Evolutionary conservation across 2,113 vertebrate genomes (phyloP).

Genomic region (Hemichromis elongatus): DNA sequence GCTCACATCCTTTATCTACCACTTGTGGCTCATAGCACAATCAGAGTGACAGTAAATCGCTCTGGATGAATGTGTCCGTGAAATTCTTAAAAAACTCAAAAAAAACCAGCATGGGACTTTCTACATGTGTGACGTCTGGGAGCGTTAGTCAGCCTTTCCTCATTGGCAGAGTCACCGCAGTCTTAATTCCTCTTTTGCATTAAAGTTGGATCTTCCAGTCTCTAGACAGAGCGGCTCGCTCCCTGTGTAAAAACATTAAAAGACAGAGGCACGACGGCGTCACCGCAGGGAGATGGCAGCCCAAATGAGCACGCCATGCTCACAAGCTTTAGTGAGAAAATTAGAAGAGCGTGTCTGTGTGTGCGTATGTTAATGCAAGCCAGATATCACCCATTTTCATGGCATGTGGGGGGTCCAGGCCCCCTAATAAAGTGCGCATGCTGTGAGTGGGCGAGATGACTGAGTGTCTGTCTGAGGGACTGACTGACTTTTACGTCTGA

Average conservation of each 20-base stretch:
- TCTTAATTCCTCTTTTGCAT: slow-evolving; percentile 57
- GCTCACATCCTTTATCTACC: neutral
- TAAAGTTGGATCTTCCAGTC: slow-evolving; percentile 57
- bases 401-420: slow-evolving; percentile 61
- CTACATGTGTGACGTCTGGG: slow-evolving; percentile 50
- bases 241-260: slow-evolving; percentile 70
- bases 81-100: slow-evolving; percentile 2
- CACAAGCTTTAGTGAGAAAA: slow-evolving; percentile 58
- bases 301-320: slow-evolving; percentile 48
- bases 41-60: neutral
- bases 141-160: slow-evolving; percentile 64
- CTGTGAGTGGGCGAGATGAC: slow-evolving; percentile 35
- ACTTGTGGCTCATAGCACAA: neutral
- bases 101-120: slow-evolving; percentile 36
- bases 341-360: slow-evolving; percentile 64
- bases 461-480: slow-evolving; percentile 29
- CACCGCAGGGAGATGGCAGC: slow-evolving; percentile 74
- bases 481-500: slow-evolving; percentile 31
- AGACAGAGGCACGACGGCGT: slow-evolving; percentile 72
- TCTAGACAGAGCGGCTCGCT: slow-evolving; percentile 68
- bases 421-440: slow-evolving; percentile 47
- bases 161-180: slow-evolving; percentile 40
- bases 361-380: slow-evolving; percentile 62
- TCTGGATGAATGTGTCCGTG: neutral
- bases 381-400: slow-evolving; percentile 65